Evolutionary conservation across 2,113 vertebrate species (phyloP).

Genomic region (Centropus unirufus): DNA sequence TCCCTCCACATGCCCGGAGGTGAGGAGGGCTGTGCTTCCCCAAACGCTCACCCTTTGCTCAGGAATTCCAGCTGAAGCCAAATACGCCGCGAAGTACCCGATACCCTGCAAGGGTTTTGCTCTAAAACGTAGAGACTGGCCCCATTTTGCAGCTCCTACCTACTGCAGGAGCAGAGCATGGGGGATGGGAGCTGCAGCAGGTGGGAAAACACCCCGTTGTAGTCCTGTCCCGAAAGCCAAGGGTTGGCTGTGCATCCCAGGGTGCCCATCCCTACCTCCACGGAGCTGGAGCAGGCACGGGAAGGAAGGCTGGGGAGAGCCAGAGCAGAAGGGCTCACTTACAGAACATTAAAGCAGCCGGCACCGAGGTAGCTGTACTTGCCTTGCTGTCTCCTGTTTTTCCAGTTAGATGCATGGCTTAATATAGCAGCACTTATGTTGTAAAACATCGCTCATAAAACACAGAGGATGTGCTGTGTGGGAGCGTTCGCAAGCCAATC

Average conservation of each 20-base stretch:
- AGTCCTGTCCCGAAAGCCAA: background rate
- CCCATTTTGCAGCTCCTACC: background rate
- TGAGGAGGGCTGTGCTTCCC: background rate
- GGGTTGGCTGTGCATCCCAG: background rate
- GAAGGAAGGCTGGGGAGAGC: background rate
- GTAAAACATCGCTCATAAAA: constrained; percentile 53
- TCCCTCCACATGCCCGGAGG: background rate
- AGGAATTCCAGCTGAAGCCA: background rate
- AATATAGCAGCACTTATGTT: constrained; percentile 63
- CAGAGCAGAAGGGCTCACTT: background rate
- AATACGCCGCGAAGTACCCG: background rate
- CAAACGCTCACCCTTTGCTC: background rate
- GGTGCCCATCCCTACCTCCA: background rate
- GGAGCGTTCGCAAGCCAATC: constrained; percentile 37
- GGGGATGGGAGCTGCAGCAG: background rate
- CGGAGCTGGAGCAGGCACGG: background rate
- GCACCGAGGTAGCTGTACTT: background rate
- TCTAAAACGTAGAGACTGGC: background rate
- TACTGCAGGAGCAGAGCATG: background rate
- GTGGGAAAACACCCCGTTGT: background rate
- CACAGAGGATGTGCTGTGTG: constrained; percentile 61
- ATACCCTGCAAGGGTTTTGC: background rate
- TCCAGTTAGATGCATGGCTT: constrained; percentile 49
- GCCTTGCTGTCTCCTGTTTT: constrained; percentile 34
- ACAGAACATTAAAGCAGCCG: background rate